Evolutionary conservation across 2,888 invertebrate genomes (phyloP), one percentile per base, ranked within the genome.

Genomic region (Stenurella melanura): DNA sequence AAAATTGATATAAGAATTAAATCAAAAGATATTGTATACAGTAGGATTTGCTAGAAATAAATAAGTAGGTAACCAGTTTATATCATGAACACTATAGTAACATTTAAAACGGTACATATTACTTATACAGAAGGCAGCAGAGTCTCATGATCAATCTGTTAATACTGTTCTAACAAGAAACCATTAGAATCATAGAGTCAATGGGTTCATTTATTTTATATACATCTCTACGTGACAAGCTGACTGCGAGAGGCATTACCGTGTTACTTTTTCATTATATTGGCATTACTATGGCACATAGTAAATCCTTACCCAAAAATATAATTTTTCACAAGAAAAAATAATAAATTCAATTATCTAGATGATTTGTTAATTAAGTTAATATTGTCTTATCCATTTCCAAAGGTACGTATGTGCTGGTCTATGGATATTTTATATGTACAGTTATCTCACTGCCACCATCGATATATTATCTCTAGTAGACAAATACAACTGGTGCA

Each of bases 131-230:
- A 63, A 63, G 30, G 34, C 61, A 17, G 17, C 34, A 17, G 50
- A 63, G 30, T 18, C 34, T 9, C 34, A 30, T 30, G 26, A 26
- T 1, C 30, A 30, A 61, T 26, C 26, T 61, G 26, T 12, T 26
- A 26, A 15, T 26, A 60, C 11, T 30, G 30, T 17, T 63, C 61
- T 34, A 63, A 63, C 34, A 34, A 63, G 30, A 63, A 63, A 12
- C n/a, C 11, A 63, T 63, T 63, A 63, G 7, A 34, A 4, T 34
- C 9, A 34, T 34, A 63, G 42, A 61, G 34, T 30, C 34, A n/a
- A 63, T 63, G 50, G 34, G 61, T 63, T 63, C 61, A 34, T 34
- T 58, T 61, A 26, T 42, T 30, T 63, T 34, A 63, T n/a, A 63
- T 34, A 4, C n/a, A 61, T 10, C 34, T 15, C 21, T 34, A 63